Base-by-base conservation (phyloP, 2,888 invertebrate species). In the Bhutanitis thaidina region DNA sequence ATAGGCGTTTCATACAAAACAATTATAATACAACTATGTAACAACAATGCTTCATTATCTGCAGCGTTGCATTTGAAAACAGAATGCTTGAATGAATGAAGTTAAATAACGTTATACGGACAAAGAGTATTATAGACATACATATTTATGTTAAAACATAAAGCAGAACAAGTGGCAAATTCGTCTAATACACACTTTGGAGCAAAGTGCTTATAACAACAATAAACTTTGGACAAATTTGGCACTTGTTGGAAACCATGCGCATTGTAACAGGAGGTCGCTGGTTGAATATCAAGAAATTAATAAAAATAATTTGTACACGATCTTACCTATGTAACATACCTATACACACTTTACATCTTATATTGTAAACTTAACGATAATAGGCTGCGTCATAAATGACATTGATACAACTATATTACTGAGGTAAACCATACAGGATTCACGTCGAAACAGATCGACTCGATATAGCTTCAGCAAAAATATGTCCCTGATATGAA, bases 371-470 rank as follows among this genome's bases (percentile, higher is more conserved):
- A 76, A 82, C 86, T 87, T 88, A 88, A 86, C 67, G 74, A 78
- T 87, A 88, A 83, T 88, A 88, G 88, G 87, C 88, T 86, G 78
- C 81, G 88, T 86, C 87, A 83, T 80, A 77, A 77, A 77, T 79
- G 85, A 87, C 86, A 81, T 72, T 70, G 71, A 79, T 86, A 84
- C 75, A 80, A 79, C 84, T 86, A 87, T 74, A 64, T 73, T 77
- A 82, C 76, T 86, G 87, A 88, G 88, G 88, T 87, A 88, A 85
- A 82, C 82, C 81, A 84, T 80, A 81, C 83, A 87, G 87, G 87
- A 88, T 82, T 73, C 76, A 71, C 69, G 77, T 71, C 75, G 77
- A 75, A 67, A 67, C 69, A 67, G 59, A 65, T 69, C 74, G 74
- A 74, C 79, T 71, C 66, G 67, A 44, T 72, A 73, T 74, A 73